Evolutionary conservation across 2,113 vertebrate species (phyloP).

Genomic region (Oncorhynchus nerka): DNA sequence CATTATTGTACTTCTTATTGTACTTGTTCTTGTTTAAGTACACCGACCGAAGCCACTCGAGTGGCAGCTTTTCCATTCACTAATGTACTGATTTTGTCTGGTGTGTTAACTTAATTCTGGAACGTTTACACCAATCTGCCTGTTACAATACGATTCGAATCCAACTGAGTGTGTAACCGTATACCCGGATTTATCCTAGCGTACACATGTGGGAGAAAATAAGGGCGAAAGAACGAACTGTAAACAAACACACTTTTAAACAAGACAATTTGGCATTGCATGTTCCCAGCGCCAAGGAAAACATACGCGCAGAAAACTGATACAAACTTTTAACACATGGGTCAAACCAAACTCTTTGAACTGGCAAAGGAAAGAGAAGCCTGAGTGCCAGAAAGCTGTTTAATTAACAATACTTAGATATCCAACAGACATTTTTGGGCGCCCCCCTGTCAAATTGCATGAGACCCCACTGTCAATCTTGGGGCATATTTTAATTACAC

Average conservation of each 20-base stretch:
- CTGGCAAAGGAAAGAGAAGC: constrained; percentile 52
- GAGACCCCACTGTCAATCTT: constrained; percentile 69
- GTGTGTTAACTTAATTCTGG: constrained; percentile 4
- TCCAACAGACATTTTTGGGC: constrained; percentile 57
- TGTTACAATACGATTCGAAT: constrained; percentile 10
- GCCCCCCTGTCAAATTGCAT: constrained; percentile 69
- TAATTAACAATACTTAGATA: constrained; percentile 77
- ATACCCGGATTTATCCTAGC: constrained; percentile 44
- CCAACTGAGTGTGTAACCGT: constrained; percentile 32
- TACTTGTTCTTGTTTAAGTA: constrained; percentile 55
- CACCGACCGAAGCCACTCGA: constrained; percentile 25
- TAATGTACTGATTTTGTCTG: constrained; percentile 18
- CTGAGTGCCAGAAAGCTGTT: constrained; percentile 64
- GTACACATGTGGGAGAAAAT: constrained; percentile 52
- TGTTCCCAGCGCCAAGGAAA: constrained; percentile 74
- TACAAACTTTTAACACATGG: constrained; percentile 80
- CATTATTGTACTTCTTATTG: constrained; percentile 48
- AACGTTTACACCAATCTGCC: constrained; percentile 29
- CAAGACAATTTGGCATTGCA: constrained; percentile 75
- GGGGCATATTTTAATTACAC: constrained; percentile 59
- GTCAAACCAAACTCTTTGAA: constrained; percentile 74
- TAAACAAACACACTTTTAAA: constrained; percentile 81
- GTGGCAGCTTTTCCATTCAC: constrained; percentile 21
- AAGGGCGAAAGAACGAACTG: constrained; percentile 45
- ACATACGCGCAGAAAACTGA: constrained; percentile 73